These are phyloP conservation scores for Odontamblyopus lacepedii DNA, from an alignment of 2,797 vertebrate species.

Conservation along the genomic window DNA sequence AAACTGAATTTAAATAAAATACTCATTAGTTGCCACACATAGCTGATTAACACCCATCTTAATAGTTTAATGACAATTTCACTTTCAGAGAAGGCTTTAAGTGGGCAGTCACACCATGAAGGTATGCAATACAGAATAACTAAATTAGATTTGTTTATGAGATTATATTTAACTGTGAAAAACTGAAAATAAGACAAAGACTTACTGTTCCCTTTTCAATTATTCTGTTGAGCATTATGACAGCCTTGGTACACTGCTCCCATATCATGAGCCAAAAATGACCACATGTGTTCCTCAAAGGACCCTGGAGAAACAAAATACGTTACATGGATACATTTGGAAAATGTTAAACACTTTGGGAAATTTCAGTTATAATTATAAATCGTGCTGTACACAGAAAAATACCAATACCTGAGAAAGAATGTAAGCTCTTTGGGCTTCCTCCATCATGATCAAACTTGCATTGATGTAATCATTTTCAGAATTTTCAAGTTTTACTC, in stretches of 20 bases:
- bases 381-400: background rate
- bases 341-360: background rate
- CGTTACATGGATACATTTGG: background rate
- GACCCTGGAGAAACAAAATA: conserved; percentile 79
- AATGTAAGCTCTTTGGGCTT: conserved; percentile 93
- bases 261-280: conserved; percentile 99
- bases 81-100: background rate
- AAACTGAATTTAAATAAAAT: too few relatives aligned
- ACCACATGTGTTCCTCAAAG: conserved; percentile 94
- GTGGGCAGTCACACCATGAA: background rate
- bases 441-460: conserved; percentile 88
- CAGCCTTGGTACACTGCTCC: conserved; percentile 94
- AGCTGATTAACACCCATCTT: background rate
- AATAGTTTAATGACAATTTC: background rate
- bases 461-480: conserved; percentile 99
- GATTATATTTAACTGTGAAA: background rate
- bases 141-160: background rate
- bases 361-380: background rate
- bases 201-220: conserved; percentile 97
- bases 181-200: conserved; percentile 30
- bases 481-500: conserved; percentile 90
- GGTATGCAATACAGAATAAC: background rate
- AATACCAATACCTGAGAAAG: conserved; percentile 86
- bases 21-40: background rate
- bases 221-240: conserved; percentile 97